A percentile compares a stretch with the other conserved stretches of the same genome.
phyloP scores from a whole-genome alignment of 2,888 invertebrate genomes.

The Sussaba pulchella region DNA sequence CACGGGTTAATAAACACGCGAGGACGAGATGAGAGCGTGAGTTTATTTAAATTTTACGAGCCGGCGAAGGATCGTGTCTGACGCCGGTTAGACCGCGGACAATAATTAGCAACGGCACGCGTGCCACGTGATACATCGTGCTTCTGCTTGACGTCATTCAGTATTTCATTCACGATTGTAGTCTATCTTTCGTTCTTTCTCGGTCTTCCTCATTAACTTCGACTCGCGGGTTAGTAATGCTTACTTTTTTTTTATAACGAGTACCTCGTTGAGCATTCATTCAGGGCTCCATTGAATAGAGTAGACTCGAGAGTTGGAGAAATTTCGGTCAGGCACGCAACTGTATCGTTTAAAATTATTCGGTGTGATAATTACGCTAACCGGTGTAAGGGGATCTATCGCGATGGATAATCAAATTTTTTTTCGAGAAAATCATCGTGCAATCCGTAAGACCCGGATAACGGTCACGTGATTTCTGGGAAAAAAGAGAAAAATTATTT shows the following conservation, averaged over 20 bases:
- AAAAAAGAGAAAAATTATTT: no score
- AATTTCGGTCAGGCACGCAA: conserved; percentile 32
- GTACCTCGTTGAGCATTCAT: conserved; percentile 56
- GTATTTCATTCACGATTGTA: conserved; percentile 65
- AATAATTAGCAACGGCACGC: conserved; percentile 69
- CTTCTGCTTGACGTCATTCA: conserved; percentile 69
- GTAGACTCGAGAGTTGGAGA: conserved; percentile 5
- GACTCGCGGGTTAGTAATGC: conserved; percentile 23
- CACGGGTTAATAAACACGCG: conserved; percentile 68
- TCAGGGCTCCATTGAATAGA: conserved; percentile 30
- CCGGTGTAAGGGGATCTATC: background rate
- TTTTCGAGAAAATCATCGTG: no score
- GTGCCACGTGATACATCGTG: conserved; percentile 67
- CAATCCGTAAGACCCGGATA: background rate
- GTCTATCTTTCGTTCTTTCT: background rate
- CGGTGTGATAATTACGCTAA: conserved; percentile 31
- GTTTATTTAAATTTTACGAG: conserved; percentile 73
- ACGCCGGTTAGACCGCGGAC: conserved; percentile 66
- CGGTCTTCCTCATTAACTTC: conserved; percentile 2
- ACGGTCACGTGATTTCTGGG: no score
- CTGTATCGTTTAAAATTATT: conserved; percentile 12
- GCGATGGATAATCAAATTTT: background rate
- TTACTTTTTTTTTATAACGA: conserved; percentile 46
- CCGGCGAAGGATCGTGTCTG: conserved; percentile 66
- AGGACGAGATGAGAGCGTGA: conserved; percentile 62